Evolutionary conservation across 2,888 invertebrate species (phyloP), one percentile per base, ranked within the genome.

Genomic region (Sminthurides aquaticus): DNA sequence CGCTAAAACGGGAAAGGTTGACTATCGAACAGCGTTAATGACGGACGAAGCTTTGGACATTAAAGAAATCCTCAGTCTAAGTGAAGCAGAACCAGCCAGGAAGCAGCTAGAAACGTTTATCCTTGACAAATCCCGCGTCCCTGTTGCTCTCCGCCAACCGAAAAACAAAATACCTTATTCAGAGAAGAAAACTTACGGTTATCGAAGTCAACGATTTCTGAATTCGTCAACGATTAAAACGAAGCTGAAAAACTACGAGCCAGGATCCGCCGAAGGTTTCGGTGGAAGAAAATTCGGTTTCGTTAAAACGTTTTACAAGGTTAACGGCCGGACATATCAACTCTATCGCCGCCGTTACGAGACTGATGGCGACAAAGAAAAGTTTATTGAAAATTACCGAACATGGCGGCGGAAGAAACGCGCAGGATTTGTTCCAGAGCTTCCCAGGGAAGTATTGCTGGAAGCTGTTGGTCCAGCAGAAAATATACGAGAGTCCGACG

Each of bases 341-440:
- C 28, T 60, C 2, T 28, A 52, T 49, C 60, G 60, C 15, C 26
- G 60, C n/a, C 49, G 49, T 28, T 60, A 60, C 49, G 60, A 60
- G 20, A 60, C 49, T 34, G 60, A 60, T 18, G 34, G 54, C 3
- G 60, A 60, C 22, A 54, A 60, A 25, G 60, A 60, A 20, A 60
- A 60, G 27, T 5, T 28, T 2, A 20, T 3, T 28, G 22, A 24
- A 1, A 60, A 24, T 3, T 3, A 60, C 3, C 1, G 54, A 54
- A 27, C 54, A 11, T 60, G 60, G 60, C 1, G 5, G 2, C n/a
- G 26, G 22, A 26, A 29, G 54, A 60, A 52, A 24, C 34, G 25
- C 34, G 22, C 43, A 22, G 43, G 43, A 43, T 22, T 25, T 18
- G 22, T 34, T 24, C 43, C 28, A 22, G 59, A 34, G 8, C 20